Evolutionary conservation across 2,888 invertebrate species (phyloP), one percentile per base, ranked within the genome.

Genomic region (Nomada hirtipes): DNA sequence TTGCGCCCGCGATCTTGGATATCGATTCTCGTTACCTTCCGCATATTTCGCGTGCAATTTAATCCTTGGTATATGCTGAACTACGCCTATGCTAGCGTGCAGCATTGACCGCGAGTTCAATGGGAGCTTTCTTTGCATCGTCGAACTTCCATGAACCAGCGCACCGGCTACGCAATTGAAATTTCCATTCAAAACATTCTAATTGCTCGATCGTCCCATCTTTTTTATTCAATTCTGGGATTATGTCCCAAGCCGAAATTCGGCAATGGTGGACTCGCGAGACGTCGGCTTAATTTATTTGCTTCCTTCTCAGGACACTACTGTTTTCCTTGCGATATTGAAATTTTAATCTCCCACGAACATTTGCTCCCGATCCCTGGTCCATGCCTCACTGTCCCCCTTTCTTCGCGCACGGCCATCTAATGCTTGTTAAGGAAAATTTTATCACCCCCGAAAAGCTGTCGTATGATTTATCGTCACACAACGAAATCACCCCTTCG

Each of bases 201-300:
- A 47, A 60, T 59, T 23, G 42, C 64, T 23, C 53, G 10, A 1
- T 26, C 52, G 4, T 29, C n/a, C 18, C 44, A 36, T 4, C 13
- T 44, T 2, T 13, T 15, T 50, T 4, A n/a, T 4, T 20, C 2
- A 26, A 15, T 53, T 42, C n/a, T 11, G 23, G 36, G 59, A 65
- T 79, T 47, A 75, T 70, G 15, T 47, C n/a, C 23, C 18, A 52
- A 52, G 29, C 3, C 26, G 13, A n/a, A 52, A 36, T 26, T 52
- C 50, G 13, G 57, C 26, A 65, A 2, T 10, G n/a, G 18, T 18
- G 59, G n/a, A 29, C 20, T 69, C 52, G 18, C 18, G 23, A 23
- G 26, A 23, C 29, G 52, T 9, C 9, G 57, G 50, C 29, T 36
- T 44, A 29, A 65, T 65, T 64, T 75, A 75, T 79, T 79, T 76